Evolutionary conservation across 2,888 invertebrate genomes (phyloP).

Genomic region (Thymelicus sylvestris): DNA sequence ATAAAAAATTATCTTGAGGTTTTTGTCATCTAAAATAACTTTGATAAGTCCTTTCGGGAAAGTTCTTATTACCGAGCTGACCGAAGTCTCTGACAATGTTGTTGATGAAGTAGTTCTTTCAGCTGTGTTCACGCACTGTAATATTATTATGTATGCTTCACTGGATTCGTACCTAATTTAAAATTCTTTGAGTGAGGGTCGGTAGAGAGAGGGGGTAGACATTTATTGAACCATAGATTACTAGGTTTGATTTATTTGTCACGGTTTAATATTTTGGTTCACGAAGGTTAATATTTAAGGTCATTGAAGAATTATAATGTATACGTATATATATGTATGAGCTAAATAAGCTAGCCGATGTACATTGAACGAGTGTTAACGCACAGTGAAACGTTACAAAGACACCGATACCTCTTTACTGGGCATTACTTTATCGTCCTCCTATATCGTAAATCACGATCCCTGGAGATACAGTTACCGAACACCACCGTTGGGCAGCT

Average conservation of each 20-base stretch:
- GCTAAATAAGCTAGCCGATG: too few species aligned
- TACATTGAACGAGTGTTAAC: too few species aligned
- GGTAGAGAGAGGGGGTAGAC: too few species aligned
- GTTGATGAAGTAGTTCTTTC: conserved; percentile 18
- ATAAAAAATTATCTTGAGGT: conserved; percentile 66
- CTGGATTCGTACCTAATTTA: too few species aligned
- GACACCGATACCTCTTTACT: conserved; percentile 1
- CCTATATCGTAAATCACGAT: conserved; percentile 5
- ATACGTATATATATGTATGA: too few species aligned
- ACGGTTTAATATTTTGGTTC: too few species aligned
- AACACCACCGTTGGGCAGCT: neutral
- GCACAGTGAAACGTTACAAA: neutral
- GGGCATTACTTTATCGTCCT: conserved; percentile 1
- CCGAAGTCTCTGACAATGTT: conserved; percentile 2
- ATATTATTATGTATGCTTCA: neutral
- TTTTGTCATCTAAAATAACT: conserved; percentile 59
- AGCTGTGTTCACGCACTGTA: neutral
- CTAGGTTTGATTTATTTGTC: too few species aligned
- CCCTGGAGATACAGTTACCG: conserved; percentile 11
- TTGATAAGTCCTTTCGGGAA: conserved; percentile 49
- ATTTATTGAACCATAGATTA: too few species aligned
- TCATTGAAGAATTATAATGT: too few species aligned
- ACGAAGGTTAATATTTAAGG: too few species aligned
- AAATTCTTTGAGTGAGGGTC: too few species aligned
- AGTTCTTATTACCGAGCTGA: conserved; percentile 8